phyloP scores from a whole-genome alignment of 1,140 invertebrate genomes.

The Hirudo medicinalis region DNA sequence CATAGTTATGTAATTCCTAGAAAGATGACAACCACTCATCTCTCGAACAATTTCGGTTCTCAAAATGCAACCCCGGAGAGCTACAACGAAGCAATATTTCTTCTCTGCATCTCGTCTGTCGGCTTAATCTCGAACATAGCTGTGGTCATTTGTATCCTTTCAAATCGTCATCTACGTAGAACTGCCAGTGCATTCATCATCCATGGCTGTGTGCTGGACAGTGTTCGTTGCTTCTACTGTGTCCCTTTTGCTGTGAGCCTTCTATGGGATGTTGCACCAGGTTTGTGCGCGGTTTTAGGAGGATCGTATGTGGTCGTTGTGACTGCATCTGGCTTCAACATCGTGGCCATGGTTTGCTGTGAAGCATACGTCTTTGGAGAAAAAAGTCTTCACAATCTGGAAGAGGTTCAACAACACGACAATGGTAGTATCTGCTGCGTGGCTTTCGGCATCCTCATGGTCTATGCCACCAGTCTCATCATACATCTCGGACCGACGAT shows the following conservation, averaged over 20 bases:
- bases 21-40: too few species aligned
- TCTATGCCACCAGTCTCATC: conserved; percentile 38
- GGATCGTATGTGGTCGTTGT: conserved; percentile 35
- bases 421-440: conserved; percentile 37
- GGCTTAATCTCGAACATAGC: conserved; percentile 36
- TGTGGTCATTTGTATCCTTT: conserved; percentile 31
- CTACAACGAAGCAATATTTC: conserved; percentile 34
- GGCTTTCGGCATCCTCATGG: conserved; percentile 36
- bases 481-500: conserved; percentile 40
- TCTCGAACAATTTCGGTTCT: too few species aligned
- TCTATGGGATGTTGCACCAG: conserved; percentile 30
- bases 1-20: too few species aligned
- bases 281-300: conserved; percentile 34
- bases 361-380: conserved; percentile 41
- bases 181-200: conserved; percentile 39
- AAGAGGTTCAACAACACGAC: conserved; percentile 28
- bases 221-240: conserved; percentile 37
- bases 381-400: conserved; percentile 24
- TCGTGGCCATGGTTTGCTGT: conserved; percentile 39
- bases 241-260: conserved; percentile 38
- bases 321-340: conserved; percentile 38
- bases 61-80: conserved; percentile 7
- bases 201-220: conserved; percentile 36
- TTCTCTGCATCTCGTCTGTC: conserved; percentile 33
- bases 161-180: conserved; percentile 27